phyloP scores from a whole-genome alignment of 2,888 invertebrate genomes.

The Chironomus tentans region DNA sequence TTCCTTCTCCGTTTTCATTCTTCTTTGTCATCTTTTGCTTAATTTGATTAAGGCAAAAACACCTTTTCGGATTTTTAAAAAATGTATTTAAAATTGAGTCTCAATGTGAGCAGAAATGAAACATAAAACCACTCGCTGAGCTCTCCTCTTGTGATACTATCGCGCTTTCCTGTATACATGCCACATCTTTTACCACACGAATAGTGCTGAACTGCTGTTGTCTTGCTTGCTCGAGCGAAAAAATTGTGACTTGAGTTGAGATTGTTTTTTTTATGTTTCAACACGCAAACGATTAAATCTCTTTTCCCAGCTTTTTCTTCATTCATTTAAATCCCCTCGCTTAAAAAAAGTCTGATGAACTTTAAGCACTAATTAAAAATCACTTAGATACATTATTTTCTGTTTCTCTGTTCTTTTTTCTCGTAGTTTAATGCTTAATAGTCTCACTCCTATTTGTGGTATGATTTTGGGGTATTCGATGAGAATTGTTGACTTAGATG shows the following conservation, averaged over 20 bases:
- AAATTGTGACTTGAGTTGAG: not conserved
- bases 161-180: not conserved
- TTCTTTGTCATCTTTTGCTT: not conserved
- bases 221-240: not conserved
- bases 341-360: not conserved
- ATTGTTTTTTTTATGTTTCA: not conserved
- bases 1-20: not conserved
- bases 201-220: not conserved
- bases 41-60: conserved; percentile 19
- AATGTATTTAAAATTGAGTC: not conserved
- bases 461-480: too few species aligned
- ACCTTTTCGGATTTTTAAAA: not conserved
- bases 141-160: not conserved
- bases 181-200: not conserved
- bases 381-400: not conserved
- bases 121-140: not conserved
- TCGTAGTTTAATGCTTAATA: too few species aligned
- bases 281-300: not conserved
- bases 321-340: not conserved
- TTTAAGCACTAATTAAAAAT: not conserved
- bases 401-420: not conserved
- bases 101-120: not conserved
- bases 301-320: not conserved
- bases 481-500: too few species aligned
- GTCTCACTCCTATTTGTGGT: too few species aligned